Evolutionary conservation across 2,797 vertebrate species (phyloP).

Genomic region (Syndactyla subalaris): DNA sequence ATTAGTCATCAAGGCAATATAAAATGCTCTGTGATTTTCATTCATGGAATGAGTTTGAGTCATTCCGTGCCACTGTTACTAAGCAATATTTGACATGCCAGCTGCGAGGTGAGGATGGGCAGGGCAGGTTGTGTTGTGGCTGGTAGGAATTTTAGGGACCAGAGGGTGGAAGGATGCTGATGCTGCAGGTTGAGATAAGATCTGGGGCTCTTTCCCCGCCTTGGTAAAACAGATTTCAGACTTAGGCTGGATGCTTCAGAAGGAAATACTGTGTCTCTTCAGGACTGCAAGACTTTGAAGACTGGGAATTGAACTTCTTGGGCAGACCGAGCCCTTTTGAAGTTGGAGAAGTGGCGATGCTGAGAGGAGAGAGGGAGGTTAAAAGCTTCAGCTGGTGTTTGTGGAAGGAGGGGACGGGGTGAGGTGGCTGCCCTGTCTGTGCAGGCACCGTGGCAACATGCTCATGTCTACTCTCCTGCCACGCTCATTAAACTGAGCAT

Average conservation of each 20-base stretch:
- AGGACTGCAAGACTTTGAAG: neutral
- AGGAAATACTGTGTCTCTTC: neutral
- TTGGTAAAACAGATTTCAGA: neutral
- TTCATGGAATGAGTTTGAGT: constrained; percentile 30
- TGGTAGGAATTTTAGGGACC: neutral
- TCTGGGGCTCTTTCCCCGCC: neutral
- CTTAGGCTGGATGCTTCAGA: neutral
- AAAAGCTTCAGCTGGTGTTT: neutral
- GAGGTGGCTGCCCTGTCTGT: neutral
- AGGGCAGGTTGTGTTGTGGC: neutral
- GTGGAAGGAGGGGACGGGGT: neutral
- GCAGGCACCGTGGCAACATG: neutral
- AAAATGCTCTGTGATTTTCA: neutral
- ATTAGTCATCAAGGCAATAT: constrained; percentile 38
- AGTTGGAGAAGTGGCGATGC: neutral
- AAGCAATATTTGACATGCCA: constrained; percentile 18
- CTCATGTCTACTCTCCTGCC: neutral
- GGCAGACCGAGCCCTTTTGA: neutral
- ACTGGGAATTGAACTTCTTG: neutral
- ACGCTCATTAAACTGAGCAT: neutral
- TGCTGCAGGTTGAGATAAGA: neutral
- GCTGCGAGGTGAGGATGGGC: neutral
- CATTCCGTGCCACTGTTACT: neutral
- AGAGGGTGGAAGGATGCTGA: neutral
- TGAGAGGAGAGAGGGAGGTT: neutral